Evolutionary conservation across 2,888 invertebrate species (phyloP).

Genomic region (Labia minor): DNA sequence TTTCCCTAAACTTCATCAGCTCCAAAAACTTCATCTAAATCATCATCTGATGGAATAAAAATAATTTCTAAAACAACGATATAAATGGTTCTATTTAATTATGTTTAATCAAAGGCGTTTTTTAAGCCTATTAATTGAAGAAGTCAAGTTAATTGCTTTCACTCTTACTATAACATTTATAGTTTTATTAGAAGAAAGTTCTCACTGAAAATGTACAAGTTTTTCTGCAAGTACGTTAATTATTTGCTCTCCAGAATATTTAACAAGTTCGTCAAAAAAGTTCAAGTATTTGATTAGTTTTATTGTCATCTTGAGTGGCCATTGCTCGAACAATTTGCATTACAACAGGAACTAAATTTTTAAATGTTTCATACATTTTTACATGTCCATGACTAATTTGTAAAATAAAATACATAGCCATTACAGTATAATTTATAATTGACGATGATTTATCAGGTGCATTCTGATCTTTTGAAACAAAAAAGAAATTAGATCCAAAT

Average conservation of each 20-base stretch:
- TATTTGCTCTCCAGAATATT: too few species aligned
- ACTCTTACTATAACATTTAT: too few species aligned
- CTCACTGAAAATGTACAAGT: constrained; percentile 54
- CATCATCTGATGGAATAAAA: constrained; percentile 50
- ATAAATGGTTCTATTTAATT: constrained; percentile 59
- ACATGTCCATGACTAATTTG: constrained; percentile 53
- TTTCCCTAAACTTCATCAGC: constrained; percentile 51
- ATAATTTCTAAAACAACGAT: too few species aligned
- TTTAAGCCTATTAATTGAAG: constrained; percentile 2
- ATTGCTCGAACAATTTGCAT: constrained; percentile 51
- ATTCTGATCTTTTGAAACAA: constrained; percentile 42
- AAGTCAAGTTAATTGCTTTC: constrained; percentile 26
- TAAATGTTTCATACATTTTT: too few species aligned
- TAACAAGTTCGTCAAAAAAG: constrained; percentile 49
- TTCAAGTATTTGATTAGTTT: too few species aligned
- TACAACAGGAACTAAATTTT: constrained; percentile 50
- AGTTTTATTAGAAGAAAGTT: constrained; percentile 52
- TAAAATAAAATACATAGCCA: constrained; percentile 54
- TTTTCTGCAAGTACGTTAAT: constrained; percentile 60
- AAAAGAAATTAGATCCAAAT: constrained; percentile 47
- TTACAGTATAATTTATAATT: constrained; percentile 48
- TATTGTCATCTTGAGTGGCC: too few species aligned
- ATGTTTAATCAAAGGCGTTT: constrained; percentile 49
- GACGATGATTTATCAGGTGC: constrained; percentile 38
- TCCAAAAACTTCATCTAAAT: constrained; percentile 52